Percentiles rank a stretch among this genome's conserved stretches.
These are phyloP conservation scores for Tauraco hartlaubi DNA, from an alignment of 2,797 vertebrate species.

Conservation along the genomic window DNA sequence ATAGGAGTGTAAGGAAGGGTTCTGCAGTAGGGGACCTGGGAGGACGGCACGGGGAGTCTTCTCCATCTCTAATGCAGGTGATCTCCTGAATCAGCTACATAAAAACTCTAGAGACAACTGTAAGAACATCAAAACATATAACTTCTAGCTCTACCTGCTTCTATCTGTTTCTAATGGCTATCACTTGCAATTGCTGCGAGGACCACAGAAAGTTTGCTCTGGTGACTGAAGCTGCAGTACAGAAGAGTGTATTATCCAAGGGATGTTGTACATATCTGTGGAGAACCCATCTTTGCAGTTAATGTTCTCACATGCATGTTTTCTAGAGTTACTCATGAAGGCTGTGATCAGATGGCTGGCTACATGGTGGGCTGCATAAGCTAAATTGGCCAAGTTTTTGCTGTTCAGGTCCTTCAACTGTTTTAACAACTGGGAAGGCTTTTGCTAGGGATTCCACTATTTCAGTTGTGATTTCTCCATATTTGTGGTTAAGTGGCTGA, in stretches of 20 bases:
- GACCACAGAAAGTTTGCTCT: background rate
- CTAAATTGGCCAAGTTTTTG: background rate
- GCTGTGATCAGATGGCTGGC: background rate
- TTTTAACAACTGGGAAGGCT: background rate
- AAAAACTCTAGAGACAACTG: background rate
- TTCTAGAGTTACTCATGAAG: background rate
- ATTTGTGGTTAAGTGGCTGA: background rate
- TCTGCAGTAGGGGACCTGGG: background rate
- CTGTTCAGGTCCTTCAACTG: background rate
- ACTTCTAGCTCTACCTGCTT: background rate
- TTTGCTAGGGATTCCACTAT: background rate
- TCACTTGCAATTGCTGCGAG: fast-evolving
- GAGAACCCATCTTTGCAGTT: background rate
- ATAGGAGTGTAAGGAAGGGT: background rate
- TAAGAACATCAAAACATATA: background rate
- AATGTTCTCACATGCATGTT: background rate
- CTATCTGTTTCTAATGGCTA: background rate
- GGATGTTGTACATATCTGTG: fast-evolving
- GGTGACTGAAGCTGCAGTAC: background rate
- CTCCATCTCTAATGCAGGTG: background rate
- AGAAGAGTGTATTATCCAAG: background rate
- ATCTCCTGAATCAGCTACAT: background rate
- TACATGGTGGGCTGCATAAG: background rate
- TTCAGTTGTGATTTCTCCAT: background rate
- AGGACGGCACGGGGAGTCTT: background rate